phyloP scores from a whole-genome alignment of 1,140 invertebrate species.

The Drosophila ironensis region DNA sequence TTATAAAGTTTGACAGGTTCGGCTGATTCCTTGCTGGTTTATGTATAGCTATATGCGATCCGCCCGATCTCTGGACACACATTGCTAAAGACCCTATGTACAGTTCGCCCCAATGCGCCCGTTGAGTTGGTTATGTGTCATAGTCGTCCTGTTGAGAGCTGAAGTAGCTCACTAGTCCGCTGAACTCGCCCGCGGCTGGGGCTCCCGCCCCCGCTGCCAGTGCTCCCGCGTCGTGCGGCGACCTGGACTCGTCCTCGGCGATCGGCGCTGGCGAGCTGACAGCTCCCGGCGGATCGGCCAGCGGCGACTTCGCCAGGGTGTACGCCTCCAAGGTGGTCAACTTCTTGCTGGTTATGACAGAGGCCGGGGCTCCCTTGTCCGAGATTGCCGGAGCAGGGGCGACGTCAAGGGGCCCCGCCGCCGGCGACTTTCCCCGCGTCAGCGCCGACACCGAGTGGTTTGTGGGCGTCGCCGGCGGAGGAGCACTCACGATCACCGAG shows the following conservation, averaged over 20 bases:
- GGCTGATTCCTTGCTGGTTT: not conserved
- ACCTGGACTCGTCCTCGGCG: constrained; percentile 65
- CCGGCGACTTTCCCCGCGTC: constrained; percentile 51
- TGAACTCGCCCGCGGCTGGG: constrained; percentile 85
- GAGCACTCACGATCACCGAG: constrained; percentile 66
- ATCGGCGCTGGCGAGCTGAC: constrained; percentile 42
- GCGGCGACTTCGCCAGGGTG: constrained; percentile 60
- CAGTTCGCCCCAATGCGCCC: constrained; percentile 33
- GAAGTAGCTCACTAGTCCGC: constrained; percentile 91
- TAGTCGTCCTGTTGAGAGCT: constrained; percentile 88
- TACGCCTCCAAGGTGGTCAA: constrained; percentile 72
- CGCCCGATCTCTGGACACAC: not conserved
- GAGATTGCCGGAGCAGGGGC: constrained; percentile 1
- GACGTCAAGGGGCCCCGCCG: constrained; percentile 13
- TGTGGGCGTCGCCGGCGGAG: constrained; percentile 51
- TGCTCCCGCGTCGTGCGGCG: constrained; percentile 54
- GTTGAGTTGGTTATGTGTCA: constrained; percentile 80
- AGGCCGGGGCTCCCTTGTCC: not conserved
- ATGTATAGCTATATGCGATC: not conserved
- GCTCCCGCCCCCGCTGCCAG: constrained; percentile 22
- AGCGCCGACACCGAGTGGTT: constrained; percentile 61
- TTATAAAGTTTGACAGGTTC: not conserved
- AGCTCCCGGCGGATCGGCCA: constrained; percentile 28
- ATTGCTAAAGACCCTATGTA: constrained; percentile 41
- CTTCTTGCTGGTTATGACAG: constrained; percentile 68